Percentiles rank a stretch among this genome's conserved stretches.
phyloP scores from a whole-genome alignment of 2,888 invertebrate genomes.

The Diaprepes abbreviatus region DNA sequence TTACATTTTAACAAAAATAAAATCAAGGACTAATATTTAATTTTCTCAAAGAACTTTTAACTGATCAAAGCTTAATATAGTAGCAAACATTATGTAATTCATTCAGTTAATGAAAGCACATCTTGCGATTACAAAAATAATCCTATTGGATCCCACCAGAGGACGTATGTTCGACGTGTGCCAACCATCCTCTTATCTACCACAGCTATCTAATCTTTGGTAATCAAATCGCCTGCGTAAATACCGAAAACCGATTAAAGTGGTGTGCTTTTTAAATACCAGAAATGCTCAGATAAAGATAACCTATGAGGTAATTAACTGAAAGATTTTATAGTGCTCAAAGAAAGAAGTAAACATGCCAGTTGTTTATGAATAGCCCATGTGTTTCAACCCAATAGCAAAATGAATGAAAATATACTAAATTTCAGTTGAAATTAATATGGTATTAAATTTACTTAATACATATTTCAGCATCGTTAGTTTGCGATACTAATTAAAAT shows the following conservation, averaged over 20 bases:
- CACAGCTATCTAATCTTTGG: conserved; percentile 54
- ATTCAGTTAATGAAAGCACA: conserved; percentile 30
- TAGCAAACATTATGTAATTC: conserved; percentile 24
- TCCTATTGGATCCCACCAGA: conserved; percentile 40
- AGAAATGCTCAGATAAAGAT: background rate
- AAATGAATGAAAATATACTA: no score
- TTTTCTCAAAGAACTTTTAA: conserved; percentile 51
- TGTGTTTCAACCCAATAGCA: no score
- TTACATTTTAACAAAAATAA: no score
- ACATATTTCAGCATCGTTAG: no score
- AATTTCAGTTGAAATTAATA: no score
- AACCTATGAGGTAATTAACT: background rate
- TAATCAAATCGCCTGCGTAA: conserved; percentile 49
- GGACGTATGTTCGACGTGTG: conserved; percentile 50
- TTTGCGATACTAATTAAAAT: no score
- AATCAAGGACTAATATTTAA: conserved; percentile 46
- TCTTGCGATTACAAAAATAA: conserved; percentile 42
- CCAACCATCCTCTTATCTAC: conserved; percentile 53
- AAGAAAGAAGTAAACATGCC: no score
- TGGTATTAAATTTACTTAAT: no score
- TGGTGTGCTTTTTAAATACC: conserved; percentile 1
- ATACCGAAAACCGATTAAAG: conserved; percentile 9
- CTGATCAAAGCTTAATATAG: conserved; percentile 37
- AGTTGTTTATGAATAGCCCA: no score
- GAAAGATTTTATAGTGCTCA: conserved; percentile 26